Evolutionary conservation across 2,113 vertebrate genomes (phyloP).

Genomic region (Stegostoma tigrinum): DNA sequence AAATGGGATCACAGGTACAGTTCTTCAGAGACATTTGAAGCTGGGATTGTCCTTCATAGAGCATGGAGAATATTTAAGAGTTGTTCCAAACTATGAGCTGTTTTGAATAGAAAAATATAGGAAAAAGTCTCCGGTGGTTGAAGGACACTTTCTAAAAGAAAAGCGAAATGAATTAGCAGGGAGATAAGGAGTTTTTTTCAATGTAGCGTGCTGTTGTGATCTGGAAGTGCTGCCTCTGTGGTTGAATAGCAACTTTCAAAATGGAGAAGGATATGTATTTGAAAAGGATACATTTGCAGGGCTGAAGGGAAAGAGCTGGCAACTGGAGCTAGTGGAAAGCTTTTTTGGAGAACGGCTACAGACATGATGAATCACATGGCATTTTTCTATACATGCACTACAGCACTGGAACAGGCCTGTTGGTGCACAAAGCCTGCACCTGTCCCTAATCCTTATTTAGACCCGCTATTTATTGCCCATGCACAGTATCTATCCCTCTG

Average conservation of each 20-base stretch:
- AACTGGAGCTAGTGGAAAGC: not conserved
- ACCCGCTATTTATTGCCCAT: too few relatives aligned
- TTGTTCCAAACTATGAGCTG: not conserved
- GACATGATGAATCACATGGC: not conserved
- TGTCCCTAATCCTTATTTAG: too few relatives aligned
- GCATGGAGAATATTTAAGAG: not conserved
- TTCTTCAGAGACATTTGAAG: not conserved
- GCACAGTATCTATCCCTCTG: too few relatives aligned
- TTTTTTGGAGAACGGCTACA: not conserved
- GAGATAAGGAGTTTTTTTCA: not conserved
- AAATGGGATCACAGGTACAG: not conserved
- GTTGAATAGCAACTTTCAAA: not conserved
- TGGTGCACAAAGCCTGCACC: too few relatives aligned
- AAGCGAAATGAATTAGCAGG: not conserved
- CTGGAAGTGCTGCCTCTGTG: not conserved
- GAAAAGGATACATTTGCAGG: not conserved
- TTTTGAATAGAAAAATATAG: not conserved
- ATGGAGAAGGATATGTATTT: not conserved
- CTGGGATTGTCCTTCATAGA: not conserved
- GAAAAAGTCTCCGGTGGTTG: not conserved
- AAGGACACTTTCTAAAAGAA: not conserved
- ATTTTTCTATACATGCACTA: not conserved
- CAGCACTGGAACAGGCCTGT: too few relatives aligned
- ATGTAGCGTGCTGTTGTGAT: not conserved
- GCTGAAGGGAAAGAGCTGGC: not conserved